Base-by-base conservation (phyloP, 1,140 invertebrate genomes). In the Coboldia fuscipes region DNA sequence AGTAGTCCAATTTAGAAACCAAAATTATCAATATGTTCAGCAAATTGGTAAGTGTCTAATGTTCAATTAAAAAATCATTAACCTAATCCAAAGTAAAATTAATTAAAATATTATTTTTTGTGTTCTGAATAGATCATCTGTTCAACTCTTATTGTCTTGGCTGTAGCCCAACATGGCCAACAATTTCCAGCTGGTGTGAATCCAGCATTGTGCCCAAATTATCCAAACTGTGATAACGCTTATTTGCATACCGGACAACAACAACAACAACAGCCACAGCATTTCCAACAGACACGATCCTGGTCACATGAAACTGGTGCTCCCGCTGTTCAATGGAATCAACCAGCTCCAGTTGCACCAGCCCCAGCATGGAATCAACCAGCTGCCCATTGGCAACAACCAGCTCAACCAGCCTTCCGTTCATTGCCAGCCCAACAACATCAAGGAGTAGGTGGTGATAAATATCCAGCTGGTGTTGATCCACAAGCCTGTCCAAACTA, bases 401-500 rank as follows among this genome's bases (percentile, higher is more conserved):
- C 32, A 31, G 10, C 35, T 12, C 34, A 35, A 23, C 28, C 27
- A 4, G 38, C 42, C 14, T 43, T 33, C 31, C 15, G 22, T n/a
- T 10, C 16, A 20, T 39, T 43, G 0, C 44, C 47, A 37, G 42
- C 32, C 7, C 41, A 4, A 8, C 42, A 3, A 12, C 41, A 42
- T 12, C 39, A 45, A 1, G 27, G 45, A 1, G 43, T 45, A 24
- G 51, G 42, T 17, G 49, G 41, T 16, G 51, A 51, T 26, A 52
- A 54, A 36, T 58, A 52, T 37, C 56, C 56, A 33, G 56, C 56
- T 38, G 56, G 55, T 31, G 41, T 58, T 16, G 50, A 48, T 39
- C 53, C 56, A 2, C 46, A 54, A 32, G 41, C 50, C 34, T 58
- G 56, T 41, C 56, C 56, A 42, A 58, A 58, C 41, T 58, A 56